phyloP scores from a whole-genome alignment of 2,888 invertebrate genomes.

The Anorthoa munda region DNA sequence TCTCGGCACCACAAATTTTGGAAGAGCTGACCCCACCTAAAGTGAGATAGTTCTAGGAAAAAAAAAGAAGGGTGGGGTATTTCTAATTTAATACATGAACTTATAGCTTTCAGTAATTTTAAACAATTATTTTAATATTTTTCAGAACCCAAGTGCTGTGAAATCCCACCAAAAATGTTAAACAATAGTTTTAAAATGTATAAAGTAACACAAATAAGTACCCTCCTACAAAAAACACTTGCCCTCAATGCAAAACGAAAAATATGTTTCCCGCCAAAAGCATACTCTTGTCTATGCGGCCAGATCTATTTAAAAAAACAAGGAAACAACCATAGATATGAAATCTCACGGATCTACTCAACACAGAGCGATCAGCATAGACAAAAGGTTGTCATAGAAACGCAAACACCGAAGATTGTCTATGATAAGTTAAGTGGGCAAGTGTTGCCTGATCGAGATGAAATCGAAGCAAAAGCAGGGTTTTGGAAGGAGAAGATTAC shows the following conservation, averaged over 20 bases:
- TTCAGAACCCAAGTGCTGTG: constrained; percentile 55
- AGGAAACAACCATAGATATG: constrained; percentile 47
- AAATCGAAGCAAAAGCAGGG: constrained; percentile 59
- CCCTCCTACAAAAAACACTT: constrained; percentile 54
- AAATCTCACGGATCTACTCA: constrained; percentile 76
- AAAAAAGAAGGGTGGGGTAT: no score
- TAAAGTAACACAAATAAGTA: constrained; percentile 59
- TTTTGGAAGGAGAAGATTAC: constrained; percentile 78
- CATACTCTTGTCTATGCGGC: constrained; percentile 69
- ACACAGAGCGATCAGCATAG: constrained; percentile 86
- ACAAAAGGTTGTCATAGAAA: constrained; percentile 86
- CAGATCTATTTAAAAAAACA: constrained; percentile 67
- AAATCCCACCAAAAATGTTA: constrained; percentile 61
- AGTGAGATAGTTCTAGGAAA: no score
- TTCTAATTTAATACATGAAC: no score
- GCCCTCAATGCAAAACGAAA: constrained; percentile 48
- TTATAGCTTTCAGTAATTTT: neutral
- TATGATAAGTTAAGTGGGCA: constrained; percentile 78
- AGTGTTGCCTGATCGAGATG: constrained; percentile 69
- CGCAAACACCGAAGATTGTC: constrained; percentile 81
- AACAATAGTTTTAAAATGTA: constrained; percentile 57
- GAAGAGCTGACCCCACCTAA: no score
- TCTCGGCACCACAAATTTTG: no score
- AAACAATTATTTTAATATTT: neutral
- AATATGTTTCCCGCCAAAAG: constrained; percentile 20